Conservation (phyloP, 37 sponge, comb jelly and placozoan species). For the Theonella swinhoei region DNA sequence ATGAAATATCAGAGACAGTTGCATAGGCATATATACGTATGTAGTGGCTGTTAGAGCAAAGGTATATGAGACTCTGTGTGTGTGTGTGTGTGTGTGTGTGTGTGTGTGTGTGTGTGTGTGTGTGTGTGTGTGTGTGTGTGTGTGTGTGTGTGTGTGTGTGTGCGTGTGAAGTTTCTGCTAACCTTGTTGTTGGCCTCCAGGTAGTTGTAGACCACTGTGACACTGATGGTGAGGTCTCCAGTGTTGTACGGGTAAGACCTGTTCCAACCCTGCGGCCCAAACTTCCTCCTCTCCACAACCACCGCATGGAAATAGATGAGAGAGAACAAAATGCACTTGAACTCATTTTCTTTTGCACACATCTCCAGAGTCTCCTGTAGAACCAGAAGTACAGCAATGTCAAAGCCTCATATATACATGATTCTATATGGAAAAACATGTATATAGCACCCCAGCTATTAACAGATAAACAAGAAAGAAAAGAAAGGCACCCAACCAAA, state of each 20-base stretch:
- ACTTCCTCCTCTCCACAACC: slow-evolving; percentile 96
- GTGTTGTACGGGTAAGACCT: slow-evolving; percentile 97
- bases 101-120: no score
- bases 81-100: no score
- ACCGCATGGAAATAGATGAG: slow-evolving; percentile 99
- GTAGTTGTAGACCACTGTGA: slow-evolving; percentile 98
- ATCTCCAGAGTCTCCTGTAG: slow-evolving; percentile 96
- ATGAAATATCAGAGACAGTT: no score
- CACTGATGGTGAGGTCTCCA: slow-evolving; percentile 99
- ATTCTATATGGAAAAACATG: no score
- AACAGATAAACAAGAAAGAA: no score
- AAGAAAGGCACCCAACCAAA: no score
- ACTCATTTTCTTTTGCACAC: slow-evolving; percentile 97
- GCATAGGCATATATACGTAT: no score
- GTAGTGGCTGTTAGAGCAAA: no score
- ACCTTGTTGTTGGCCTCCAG: slow-evolving; percentile 94
- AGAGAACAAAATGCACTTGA: slow-evolving; percentile 92
- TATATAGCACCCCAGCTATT: no score
- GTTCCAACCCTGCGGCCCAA: slow-evolving; percentile 99
- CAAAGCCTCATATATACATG: neutral
- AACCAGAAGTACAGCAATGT: neutral
- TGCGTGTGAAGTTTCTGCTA: neutral
- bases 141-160: neutral
- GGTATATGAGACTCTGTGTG: no score
- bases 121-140: neutral